These are phyloP conservation scores for Anneissia japonica DNA, from an alignment of 35 echinoderm and acorn worm species.

Conservation along the genomic window DNA sequence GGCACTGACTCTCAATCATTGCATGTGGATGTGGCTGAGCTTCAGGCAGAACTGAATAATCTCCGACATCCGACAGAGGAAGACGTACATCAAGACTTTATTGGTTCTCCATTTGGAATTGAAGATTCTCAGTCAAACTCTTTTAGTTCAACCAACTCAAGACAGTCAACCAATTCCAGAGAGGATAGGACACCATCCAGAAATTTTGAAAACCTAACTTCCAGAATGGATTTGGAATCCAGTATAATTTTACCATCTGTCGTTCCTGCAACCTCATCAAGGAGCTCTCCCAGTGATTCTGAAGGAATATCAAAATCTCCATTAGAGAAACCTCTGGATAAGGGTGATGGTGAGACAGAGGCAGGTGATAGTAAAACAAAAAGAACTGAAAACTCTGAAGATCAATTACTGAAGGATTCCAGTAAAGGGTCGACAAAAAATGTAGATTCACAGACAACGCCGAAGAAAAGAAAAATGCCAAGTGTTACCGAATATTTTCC, in stretches of 20 bases:
- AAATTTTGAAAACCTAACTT: neutral
- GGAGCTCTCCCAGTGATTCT: neutral
- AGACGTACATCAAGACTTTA: no score
- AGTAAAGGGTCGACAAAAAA: neutral
- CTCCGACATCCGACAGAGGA: neutral
- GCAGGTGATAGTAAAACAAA: neutral
- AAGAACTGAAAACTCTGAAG: neutral
- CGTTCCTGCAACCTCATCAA: neutral
- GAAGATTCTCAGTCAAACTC: no score
- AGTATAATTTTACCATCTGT: neutral
- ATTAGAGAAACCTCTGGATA: no score
- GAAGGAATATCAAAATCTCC: constrained; percentile 8
- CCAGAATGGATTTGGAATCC: neutral
- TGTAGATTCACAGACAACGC: neutral
- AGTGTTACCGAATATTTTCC: constrained; percentile 75
- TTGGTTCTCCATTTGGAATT: no score
- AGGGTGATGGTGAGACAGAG: neutral
- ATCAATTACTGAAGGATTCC: neutral
- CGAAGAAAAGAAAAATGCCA: constrained; percentile 11
- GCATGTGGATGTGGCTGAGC: constrained; percentile 9
- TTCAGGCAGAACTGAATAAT: neutral
- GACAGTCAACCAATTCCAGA: no score
- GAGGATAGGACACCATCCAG: no score
- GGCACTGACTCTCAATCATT: no score
- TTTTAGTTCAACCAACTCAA: no score